Evolutionary conservation across 2,113 vertebrate species (phyloP).

Genomic region (Galeopterus variegatus): DNA sequence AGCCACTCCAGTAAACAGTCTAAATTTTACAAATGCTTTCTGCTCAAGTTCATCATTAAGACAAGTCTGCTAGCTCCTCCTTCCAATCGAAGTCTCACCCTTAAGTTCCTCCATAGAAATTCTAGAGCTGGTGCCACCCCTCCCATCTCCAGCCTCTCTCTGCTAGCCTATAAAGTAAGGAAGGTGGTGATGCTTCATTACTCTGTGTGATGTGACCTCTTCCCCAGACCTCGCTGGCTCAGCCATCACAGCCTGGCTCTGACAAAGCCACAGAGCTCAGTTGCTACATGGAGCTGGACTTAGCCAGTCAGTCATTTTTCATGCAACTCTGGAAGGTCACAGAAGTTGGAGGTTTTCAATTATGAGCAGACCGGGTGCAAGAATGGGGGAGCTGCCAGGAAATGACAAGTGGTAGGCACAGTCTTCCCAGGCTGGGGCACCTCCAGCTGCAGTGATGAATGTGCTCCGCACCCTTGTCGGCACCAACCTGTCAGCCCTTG

Average conservation of each 20-base stretch:
- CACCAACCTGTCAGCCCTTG: conserved; percentile 68
- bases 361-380: neutral
- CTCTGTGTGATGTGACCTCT: neutral
- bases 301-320: conserved; percentile 37
- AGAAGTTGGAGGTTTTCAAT: conserved; percentile 64
- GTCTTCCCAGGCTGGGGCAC: conserved; percentile 18
- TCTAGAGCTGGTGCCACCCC: neutral
- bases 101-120: neutral
- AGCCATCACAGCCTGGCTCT: neutral
- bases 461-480: neutral
- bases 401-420: conserved; percentile 60
- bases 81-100: neutral
- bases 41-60: neutral
- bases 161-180: neutral
- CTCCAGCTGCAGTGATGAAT: conserved; percentile 54
- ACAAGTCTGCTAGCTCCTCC: neutral
- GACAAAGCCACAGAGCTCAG: neutral
- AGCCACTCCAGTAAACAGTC: neutral
- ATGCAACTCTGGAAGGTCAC: conserved; percentile 58
- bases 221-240: neutral
- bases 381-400: conserved; percentile 1
- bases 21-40: neutral
- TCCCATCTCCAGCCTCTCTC: neutral
- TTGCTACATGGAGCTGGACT: neutral
- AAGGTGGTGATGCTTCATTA: neutral